Evolutionary conservation across 2,888 invertebrate species (phyloP), one percentile per base, ranked within the genome.

Genomic region (Acanthococcus lagerstroemiae): DNA sequence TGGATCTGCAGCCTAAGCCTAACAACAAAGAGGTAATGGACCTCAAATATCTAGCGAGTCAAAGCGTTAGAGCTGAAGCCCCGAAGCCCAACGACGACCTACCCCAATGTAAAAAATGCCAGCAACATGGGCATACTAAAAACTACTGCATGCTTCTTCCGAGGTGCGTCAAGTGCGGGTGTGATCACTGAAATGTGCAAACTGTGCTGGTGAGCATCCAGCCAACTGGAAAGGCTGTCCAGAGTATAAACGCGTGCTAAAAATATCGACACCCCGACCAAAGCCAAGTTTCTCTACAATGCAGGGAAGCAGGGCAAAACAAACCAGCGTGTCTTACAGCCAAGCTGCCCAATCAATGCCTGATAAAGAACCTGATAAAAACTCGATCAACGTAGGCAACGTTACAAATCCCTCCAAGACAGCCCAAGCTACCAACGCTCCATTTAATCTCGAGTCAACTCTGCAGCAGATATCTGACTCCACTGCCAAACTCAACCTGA

Each of bases 101-200:
- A 22, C 22, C 4, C n/a, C 54, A 54, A 54, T 54, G 54, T 24
- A 54, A 54, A 54, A 22, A n/a, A 24, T 54, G 54, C 25, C 54
- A 54, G 25, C 5, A 24, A 24, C 12, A 19, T 54, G 54, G 54
- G 4, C 54, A 54, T 25, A 24, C 54, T 2, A 22, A 54, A 25
- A 15, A 15, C 6, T 54, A 54, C n/a, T 54, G 54, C n/a, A 15
- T 7, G 5, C 15, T n/a, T 17, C 5, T 7, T 15, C 24, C 5
- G 7, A 54, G n/a, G 25, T 54, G 54, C 25, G 54, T 54, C 7
- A 22, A 25, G n/a, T 54, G 54, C 25, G 54, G 54, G 2, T 22
- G 9, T 9, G 25, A 24, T 24, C 54, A 54, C 25, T 17, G 2
- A 54, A 4, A 21, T 54, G 54, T 25, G 54, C 54, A 15, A 22